Conservation (phyloP, 2,888 invertebrate species). For the Steromphala cineraria region DNA sequence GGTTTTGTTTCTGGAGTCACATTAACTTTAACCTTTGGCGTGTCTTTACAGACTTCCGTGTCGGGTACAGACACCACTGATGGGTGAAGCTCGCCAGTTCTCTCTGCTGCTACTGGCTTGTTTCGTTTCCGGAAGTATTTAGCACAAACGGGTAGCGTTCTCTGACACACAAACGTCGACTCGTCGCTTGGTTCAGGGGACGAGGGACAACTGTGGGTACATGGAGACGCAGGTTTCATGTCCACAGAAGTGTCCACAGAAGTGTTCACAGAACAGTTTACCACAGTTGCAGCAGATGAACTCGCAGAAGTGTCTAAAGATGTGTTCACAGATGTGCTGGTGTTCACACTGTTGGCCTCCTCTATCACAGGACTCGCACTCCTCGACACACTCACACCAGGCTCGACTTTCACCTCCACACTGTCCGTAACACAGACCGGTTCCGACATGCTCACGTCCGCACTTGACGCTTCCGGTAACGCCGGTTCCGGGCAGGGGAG, state of each 20-base stretch:
- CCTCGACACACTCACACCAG: neutral
- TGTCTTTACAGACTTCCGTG: neutral
- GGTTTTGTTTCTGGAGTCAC: neutral
- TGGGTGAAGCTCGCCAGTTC: neutral
- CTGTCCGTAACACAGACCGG: neutral
- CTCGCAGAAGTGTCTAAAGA: too few species aligned
- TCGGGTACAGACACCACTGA: neutral
- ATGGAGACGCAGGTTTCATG: neutral
- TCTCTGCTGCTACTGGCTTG: neutral
- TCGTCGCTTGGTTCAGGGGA: neutral
- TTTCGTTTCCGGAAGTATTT: neutral
- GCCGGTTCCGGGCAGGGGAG: neutral
- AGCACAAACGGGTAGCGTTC: neutral
- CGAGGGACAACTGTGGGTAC: neutral
- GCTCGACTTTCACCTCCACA: neutral
- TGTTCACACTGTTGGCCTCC: neutral
- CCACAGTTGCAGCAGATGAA: too few species aligned
- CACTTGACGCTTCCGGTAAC: neutral
- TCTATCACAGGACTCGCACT: neutral
- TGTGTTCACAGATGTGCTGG: too few species aligned
- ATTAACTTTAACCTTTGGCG: neutral
- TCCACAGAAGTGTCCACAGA: neutral
- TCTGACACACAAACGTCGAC: neutral
- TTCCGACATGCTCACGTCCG: neutral
- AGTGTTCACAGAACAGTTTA: too few species aligned